Conservation (phyloP, 2,113 vertebrate genomes). For the Dromas ardeola region DNA sequence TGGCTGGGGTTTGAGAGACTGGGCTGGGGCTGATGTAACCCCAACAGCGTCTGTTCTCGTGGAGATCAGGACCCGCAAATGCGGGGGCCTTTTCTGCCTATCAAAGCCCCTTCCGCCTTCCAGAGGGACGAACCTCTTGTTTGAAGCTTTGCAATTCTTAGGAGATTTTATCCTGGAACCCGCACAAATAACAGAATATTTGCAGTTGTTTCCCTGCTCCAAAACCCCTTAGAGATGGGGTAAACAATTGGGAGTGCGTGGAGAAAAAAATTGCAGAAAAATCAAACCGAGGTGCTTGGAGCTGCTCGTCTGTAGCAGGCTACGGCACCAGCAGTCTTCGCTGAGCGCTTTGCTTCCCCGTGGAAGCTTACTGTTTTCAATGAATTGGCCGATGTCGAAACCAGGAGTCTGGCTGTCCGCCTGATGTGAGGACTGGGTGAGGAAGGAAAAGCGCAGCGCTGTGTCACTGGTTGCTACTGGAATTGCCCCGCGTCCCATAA, state of each 20-base stretch:
- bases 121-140: background rate
- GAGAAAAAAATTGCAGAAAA: background rate
- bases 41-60: background rate
- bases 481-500: background rate
- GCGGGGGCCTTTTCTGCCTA: background rate
- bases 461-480: background rate
- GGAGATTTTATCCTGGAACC: background rate
- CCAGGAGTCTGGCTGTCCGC: fast-evolving
- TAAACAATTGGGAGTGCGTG: fast-evolving
- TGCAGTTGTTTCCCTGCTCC: background rate
- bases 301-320: background rate
- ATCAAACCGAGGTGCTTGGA: background rate
- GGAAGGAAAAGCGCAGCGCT: background rate
- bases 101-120: background rate
- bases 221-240: background rate
- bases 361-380: background rate
- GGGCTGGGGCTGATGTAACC: background rate
- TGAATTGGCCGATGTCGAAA: background rate
- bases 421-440: background rate
- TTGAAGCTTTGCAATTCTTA: background rate
- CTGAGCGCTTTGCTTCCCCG: background rate
- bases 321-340: background rate
- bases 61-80: background rate
- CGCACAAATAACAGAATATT: background rate
- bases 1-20: background rate